Evolutionary conservation across 2,797 vertebrate species (phyloP).

Genomic region (Monodelphis domestica): DNA sequence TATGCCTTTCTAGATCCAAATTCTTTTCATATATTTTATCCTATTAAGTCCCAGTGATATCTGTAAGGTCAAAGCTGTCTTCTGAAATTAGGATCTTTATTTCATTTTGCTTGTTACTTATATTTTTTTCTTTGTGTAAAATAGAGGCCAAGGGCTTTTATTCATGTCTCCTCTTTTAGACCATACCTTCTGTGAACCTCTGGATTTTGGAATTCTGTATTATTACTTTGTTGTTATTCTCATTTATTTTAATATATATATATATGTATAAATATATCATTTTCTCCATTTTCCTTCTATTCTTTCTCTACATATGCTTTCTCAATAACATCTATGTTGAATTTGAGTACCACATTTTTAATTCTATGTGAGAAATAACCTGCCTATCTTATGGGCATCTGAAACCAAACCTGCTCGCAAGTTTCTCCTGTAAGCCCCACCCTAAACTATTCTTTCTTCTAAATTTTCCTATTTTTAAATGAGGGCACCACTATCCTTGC

Average conservation of each 20-base stretch:
- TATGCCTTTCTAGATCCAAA: not conserved
- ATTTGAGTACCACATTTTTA: too few relatives aligned
- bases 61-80: not conserved
- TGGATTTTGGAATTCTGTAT: not conserved
- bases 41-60: not conserved
- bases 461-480: not conserved
- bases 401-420: not conserved
- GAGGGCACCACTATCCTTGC: not conserved
- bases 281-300: not conserved
- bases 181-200: not conserved
- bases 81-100: not conserved
- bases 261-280: not conserved
- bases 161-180: not conserved
- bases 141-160: not conserved
- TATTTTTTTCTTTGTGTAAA: not conserved
- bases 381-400: too few relatives aligned
- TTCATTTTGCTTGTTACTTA: not conserved
- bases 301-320: not conserved
- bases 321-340: not conserved
- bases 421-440: not conserved
- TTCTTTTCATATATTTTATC: not conserved
- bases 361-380: too few relatives aligned
- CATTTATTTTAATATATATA: not conserved
- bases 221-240: not conserved
- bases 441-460: not conserved